These are phyloP conservation scores for Acanthococcus lagerstroemiae DNA, from an alignment of 2,888 invertebrate species.

Conservation along the genomic window DNA sequence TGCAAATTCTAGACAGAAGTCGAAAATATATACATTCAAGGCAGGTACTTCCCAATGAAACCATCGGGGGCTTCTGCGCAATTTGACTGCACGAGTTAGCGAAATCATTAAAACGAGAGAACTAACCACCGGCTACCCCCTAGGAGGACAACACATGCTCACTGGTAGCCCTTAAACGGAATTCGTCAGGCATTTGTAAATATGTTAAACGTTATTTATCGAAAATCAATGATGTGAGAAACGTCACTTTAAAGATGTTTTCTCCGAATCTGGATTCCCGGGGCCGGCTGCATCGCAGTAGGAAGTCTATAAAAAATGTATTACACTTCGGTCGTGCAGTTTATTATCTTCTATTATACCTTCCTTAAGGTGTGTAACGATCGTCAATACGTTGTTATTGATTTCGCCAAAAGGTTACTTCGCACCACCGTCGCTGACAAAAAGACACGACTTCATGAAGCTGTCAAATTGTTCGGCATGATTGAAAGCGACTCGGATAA, in stretches of 20 bases:
- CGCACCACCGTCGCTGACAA: too few species aligned
- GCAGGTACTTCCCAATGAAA: too few species aligned
- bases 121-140: slow-evolving; percentile 25
- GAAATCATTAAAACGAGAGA: too few species aligned
- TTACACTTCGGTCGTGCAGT: slow-evolving; percentile 11
- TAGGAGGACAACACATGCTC: slow-evolving; percentile 23
- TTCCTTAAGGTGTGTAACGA: slow-evolving; percentile 20
- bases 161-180: slow-evolving; percentile 14
- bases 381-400: background rate
- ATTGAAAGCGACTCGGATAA: too few species aligned
- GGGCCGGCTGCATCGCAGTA: slow-evolving; percentile 17
- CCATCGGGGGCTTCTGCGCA: too few species aligned
- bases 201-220: slow-evolving; percentile 16
- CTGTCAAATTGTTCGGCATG: too few species aligned
- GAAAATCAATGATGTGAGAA: slow-evolving; percentile 25
- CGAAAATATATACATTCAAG: too few species aligned
- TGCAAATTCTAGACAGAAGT: too few species aligned
- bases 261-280: background rate
- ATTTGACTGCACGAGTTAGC: too few species aligned
- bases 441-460: too few species aligned
- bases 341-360: slow-evolving; percentile 22
- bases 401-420: too few species aligned
- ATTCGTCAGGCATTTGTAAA: slow-evolving; percentile 16
- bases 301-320: slow-evolving; percentile 25
- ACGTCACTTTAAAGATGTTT: slow-evolving; percentile 16